A percentile compares a stretch with the other conserved stretches of the same genome.
Evolutionary conservation across 2,113 vertebrate genomes (phyloP).

Genomic region (Zosterops lateralis): DNA sequence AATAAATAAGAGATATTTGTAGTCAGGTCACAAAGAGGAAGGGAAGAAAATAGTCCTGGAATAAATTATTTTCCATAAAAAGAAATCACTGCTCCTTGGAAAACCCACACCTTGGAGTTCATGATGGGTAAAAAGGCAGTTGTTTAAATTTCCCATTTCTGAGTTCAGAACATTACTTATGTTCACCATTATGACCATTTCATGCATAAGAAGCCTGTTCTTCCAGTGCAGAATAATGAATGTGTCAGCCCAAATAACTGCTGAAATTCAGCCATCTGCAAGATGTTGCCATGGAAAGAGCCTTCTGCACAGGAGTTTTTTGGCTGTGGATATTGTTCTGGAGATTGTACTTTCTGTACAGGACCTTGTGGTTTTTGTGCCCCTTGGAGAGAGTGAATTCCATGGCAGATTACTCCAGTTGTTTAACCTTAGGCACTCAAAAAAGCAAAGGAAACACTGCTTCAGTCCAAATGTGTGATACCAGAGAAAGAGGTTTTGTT

Average conservation of each 20-base stretch:
- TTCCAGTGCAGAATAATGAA: slow-evolving; percentile 2
- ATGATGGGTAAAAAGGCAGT: background rate
- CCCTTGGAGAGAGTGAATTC: background rate
- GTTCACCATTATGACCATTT: background rate
- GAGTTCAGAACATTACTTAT: background rate
- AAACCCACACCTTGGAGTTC: background rate
- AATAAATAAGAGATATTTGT: background rate
- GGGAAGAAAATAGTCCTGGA: background rate
- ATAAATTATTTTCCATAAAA: background rate
- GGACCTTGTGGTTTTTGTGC: background rate
- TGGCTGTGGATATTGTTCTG: background rate
- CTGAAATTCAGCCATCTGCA: slow-evolving; percentile 18
- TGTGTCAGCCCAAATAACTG: background rate
- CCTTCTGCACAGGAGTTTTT: background rate
- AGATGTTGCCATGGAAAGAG: background rate
- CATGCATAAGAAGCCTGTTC: background rate
- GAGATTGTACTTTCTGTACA: background rate
- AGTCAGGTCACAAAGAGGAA: background rate
- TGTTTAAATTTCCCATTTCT: background rate
- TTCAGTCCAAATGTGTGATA: background rate
- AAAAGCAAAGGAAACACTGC: background rate
- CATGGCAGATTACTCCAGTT: background rate
- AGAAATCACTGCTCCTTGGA: background rate
- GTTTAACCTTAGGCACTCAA: background rate
- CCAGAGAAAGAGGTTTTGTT: background rate